phyloP scores from a whole-genome alignment of 2,797 vertebrate genomes.

The Sparidentex hasta region DNA sequence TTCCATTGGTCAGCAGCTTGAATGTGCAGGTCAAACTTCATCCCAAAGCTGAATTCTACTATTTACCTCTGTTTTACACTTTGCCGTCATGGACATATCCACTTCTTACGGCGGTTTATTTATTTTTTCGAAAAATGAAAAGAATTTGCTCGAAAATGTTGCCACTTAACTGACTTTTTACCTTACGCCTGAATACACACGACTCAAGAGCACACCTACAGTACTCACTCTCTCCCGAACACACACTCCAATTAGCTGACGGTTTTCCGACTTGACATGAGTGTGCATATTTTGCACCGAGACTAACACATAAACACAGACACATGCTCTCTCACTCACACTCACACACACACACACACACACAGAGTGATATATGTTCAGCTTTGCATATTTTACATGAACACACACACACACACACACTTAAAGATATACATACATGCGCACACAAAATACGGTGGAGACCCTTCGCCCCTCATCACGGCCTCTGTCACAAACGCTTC shows the following conservation, averaged over 20 bases:
- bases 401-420: background rate
- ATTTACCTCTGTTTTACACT: background rate
- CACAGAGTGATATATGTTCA: background rate
- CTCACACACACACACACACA: slow-evolving; percentile 1
- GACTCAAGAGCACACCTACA: slow-evolving; percentile 1
- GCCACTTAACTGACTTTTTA: background rate
- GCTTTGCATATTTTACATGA: slow-evolving; percentile 1
- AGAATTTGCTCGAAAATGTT: background rate
- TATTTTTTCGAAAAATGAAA: background rate
- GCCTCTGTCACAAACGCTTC: slow-evolving; percentile 83
- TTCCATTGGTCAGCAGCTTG: background rate
- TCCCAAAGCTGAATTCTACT: too few relatives aligned
- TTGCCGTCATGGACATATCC: background rate
- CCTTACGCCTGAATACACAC: slow-evolving; percentile 13
- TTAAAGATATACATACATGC: background rate
- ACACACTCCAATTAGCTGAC: background rate
- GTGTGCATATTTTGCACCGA: slow-evolving; percentile 2
- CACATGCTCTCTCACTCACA: background rate
- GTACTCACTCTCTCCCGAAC: background rate
- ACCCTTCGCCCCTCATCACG: slow-evolving; percentile 71
- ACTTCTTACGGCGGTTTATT: background rate
- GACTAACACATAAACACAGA: slow-evolving; percentile 21
- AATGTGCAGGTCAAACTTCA: slow-evolving; percentile 1
- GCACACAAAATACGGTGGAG: slow-evolving; percentile 40
- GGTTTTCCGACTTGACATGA: slow-evolving; percentile 18